These are phyloP conservation scores for Ameiurus melas DNA, from an alignment of 2,113 vertebrate genomes.

Conservation along the genomic window DNA sequence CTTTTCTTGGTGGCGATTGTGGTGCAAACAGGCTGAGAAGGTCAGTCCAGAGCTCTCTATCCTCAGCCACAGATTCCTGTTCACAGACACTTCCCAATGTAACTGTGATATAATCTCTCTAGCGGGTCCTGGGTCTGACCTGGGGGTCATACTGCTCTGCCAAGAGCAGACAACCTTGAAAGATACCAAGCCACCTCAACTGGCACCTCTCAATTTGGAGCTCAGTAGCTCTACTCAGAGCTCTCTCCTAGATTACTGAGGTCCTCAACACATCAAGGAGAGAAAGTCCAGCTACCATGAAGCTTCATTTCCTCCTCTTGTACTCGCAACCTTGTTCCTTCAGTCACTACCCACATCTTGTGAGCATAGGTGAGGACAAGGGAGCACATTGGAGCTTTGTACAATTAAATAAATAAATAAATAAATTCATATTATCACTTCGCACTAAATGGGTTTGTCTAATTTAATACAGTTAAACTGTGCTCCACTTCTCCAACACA, in stretches of 20 bases:
- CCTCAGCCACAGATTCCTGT: not conserved
- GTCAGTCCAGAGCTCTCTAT: not conserved
- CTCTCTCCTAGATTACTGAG: not conserved
- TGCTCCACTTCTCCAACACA: not conserved
- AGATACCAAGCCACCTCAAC: not conserved
- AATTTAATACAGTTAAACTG: conserved; percentile 3
- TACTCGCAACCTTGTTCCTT: not conserved
- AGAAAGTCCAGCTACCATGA: not conserved
- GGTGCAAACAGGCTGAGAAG: not conserved
- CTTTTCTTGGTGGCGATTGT: not conserved
- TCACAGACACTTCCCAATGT: not conserved
- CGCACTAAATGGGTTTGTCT: not conserved
- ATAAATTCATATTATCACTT: not conserved
- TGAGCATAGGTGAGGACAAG: not conserved
- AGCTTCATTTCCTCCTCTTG: not conserved
- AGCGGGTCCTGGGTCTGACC: not conserved
- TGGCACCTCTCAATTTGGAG: not conserved
- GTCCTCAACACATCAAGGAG: not conserved
- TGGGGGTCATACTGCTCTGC: not conserved
- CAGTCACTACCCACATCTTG: not conserved
- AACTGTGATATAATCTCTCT: not conserved
- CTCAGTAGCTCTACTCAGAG: not conserved
- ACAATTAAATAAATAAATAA: not conserved
- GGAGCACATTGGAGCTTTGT: not conserved
- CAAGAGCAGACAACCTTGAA: not conserved